Evolutionary conservation across 2,113 vertebrate species (phyloP).

Genomic region (Aviceda subcristata): DNA sequence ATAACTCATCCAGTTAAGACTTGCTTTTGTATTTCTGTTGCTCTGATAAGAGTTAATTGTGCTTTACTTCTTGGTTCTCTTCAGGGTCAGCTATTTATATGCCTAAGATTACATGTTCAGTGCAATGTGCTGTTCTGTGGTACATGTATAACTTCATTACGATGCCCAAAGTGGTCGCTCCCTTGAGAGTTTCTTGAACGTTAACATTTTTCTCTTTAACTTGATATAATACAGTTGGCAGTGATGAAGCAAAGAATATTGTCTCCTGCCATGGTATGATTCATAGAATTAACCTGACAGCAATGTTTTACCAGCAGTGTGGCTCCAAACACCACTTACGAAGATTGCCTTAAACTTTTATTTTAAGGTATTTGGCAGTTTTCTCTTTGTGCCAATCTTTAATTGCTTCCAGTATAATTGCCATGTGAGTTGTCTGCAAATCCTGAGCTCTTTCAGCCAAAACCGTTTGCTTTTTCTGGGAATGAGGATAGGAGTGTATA

Average conservation of each 20-base stretch:
- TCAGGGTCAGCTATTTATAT: neutral
- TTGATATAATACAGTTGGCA: neutral
- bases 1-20: neutral
- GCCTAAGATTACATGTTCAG: neutral
- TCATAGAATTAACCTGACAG: neutral
- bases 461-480: neutral
- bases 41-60: neutral
- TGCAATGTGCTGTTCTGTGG: neutral
- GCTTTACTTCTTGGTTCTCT: neutral
- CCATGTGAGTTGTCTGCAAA: neutral
- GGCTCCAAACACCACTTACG: neutral
- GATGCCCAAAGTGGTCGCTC: neutral
- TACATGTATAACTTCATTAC: neutral
- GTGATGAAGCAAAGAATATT: neutral
- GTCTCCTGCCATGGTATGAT: neutral
- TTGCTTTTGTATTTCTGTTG: neutral
- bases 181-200: neutral
- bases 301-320: neutral
- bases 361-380: neutral
- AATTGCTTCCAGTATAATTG: neutral
- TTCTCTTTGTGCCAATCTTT: neutral
- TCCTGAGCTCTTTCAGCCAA: neutral
- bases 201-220: neutral
- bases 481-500: neutral
- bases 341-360: slow-evolving; percentile 8